Evolutionary conservation across 1,140 invertebrate genomes (phyloP).

Genomic region (Galendromus occidentalis): DNA sequence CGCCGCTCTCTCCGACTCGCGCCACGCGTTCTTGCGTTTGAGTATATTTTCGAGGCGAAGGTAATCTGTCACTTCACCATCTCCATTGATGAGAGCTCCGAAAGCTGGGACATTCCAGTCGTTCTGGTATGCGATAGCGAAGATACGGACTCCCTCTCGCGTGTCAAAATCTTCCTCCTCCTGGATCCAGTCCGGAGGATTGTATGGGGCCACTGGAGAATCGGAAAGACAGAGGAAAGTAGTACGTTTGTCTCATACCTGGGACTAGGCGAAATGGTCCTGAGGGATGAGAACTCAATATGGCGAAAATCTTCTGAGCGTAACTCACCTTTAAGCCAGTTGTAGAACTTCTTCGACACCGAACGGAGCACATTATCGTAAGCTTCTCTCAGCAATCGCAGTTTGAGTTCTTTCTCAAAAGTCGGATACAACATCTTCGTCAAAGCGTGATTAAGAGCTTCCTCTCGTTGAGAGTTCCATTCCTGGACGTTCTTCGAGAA

Average conservation of each 20-base stretch:
- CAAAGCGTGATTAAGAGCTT: slow-evolving; percentile 69
- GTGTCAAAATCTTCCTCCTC: slow-evolving; percentile 82
- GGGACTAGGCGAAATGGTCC: not conserved
- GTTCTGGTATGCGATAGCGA: slow-evolving; percentile 68
- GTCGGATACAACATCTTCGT: slow-evolving; percentile 71
- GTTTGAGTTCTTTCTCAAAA: slow-evolving; percentile 62
- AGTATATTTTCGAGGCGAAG: slow-evolving; percentile 62
- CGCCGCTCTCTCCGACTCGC: slow-evolving; percentile 44
- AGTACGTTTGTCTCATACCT: not conserved
- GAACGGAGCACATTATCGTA: slow-evolving; percentile 62
- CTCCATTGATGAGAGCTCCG: slow-evolving; percentile 58
- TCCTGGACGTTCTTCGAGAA: slow-evolving; percentile 86
- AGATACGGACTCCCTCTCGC: slow-evolving; percentile 57
- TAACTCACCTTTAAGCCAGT: slow-evolving; percentile 19
- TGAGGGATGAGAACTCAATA: not conserved
- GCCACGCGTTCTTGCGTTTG: slow-evolving; percentile 53
- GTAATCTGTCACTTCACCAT: slow-evolving; percentile 79
- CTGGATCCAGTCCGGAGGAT: slow-evolving; percentile 42
- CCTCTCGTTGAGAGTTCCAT: slow-evolving; percentile 74
- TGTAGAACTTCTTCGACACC: slow-evolving; percentile 14
- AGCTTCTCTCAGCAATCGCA: slow-evolving; percentile 58
- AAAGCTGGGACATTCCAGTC: slow-evolving; percentile 71
- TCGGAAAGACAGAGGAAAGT: not conserved
- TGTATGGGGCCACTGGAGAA: slow-evolving; percentile 49
- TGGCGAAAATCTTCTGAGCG: not conserved